A percentile compares a stretch with the other conserved stretches of the same genome.
These are phyloP conservation scores for Notoglanidium macrostoma DNA, from an alignment of 2,797 vertebrate species.

Conservation along the genomic window DNA sequence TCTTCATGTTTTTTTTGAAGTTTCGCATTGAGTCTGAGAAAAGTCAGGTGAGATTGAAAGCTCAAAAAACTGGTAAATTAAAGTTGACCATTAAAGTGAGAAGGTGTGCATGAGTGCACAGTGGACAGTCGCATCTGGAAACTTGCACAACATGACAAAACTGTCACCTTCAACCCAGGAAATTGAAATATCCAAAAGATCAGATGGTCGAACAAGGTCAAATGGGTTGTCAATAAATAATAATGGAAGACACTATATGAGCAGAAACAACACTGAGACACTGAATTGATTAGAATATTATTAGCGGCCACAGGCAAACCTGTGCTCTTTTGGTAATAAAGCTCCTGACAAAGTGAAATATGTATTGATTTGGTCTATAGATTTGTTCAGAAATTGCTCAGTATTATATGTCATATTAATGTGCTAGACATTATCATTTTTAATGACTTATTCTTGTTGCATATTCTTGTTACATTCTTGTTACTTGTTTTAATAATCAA, in stretches of 20 bases:
- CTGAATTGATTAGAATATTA: neutral
- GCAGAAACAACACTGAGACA: neutral
- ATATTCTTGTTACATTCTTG: too few relatives aligned
- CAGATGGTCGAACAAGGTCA: too few relatives aligned
- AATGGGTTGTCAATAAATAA: neutral
- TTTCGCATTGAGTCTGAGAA: conserved; percentile 79
- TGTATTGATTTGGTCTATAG: neutral
- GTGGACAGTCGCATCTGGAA: neutral
- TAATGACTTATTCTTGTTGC: neutral
- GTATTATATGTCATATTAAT: neutral
- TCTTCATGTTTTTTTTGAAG: conserved; percentile 82
- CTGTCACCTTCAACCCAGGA: neutral
- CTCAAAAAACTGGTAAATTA: neutral
- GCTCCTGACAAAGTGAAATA: neutral
- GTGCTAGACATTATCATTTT: neutral
- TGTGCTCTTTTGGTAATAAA: neutral
- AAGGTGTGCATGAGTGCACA: neutral
- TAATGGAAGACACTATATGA: neutral
- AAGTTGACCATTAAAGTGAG: neutral
- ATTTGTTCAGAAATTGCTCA: neutral
- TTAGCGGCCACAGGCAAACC: neutral
- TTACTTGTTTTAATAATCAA: too few relatives aligned
- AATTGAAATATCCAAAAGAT: neutral
- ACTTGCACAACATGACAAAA: neutral
- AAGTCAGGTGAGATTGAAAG: neutral